These are phyloP conservation scores for Lagopus leucura DNA, from an alignment of 2,113 vertebrate genomes.

Conservation along the genomic window DNA sequence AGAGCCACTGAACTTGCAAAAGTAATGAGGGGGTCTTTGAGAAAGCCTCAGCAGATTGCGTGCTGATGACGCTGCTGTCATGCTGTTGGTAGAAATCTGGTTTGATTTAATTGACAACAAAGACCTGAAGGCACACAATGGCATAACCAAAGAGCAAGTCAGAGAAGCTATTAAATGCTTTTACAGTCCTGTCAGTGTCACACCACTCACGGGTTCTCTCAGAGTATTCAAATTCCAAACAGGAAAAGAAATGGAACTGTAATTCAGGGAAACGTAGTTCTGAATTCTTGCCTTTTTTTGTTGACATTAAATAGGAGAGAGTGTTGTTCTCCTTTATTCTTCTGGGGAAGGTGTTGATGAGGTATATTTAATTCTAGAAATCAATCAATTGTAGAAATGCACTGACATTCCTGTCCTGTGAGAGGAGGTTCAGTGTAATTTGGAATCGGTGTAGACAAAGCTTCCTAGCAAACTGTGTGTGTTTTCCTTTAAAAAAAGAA, in stretches of 20 bases:
- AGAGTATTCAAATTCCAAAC: not conserved
- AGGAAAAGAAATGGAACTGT: not conserved
- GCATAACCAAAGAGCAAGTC: not conserved
- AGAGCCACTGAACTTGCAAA: not conserved
- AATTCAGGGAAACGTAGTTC: not conserved
- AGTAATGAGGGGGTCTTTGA: not conserved
- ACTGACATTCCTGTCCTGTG: not conserved
- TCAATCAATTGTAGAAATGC: not conserved
- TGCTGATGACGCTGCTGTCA: not conserved
- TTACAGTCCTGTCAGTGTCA: not conserved
- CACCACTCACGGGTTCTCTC: not conserved
- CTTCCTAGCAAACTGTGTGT: not conserved
- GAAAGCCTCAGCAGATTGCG: not conserved
- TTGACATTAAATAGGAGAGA: not conserved
- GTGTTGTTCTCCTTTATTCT: not conserved
- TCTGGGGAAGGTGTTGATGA: not conserved
- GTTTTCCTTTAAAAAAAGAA: not conserved
- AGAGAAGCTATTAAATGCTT: not conserved
- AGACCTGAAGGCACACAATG: constrained; percentile 4
- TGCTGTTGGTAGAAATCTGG: constrained; percentile 24
- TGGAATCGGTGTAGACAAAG: not conserved
- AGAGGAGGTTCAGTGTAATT: not conserved
- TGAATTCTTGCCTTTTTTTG: not conserved
- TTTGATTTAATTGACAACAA: constrained; percentile 16
- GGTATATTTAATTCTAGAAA: not conserved